These are phyloP conservation scores for Melanostoma mellinum DNA, from an alignment of 2,888 invertebrate genomes.

Conservation along the genomic window DNA sequence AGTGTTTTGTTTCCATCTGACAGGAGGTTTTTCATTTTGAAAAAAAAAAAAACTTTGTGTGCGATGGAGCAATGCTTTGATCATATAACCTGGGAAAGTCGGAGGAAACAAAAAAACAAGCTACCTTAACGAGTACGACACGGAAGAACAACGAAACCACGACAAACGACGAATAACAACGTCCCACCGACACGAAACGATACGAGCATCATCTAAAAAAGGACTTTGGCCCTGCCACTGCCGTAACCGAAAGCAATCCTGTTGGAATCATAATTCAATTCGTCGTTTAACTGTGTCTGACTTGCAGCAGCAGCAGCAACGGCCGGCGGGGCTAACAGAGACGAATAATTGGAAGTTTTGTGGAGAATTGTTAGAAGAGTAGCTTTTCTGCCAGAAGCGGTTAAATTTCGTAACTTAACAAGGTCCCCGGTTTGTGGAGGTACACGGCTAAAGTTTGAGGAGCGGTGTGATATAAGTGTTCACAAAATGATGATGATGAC, in stretches of 20 bases:
- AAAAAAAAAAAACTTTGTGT: constrained; percentile 19
- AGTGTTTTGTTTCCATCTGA: constrained; percentile 31
- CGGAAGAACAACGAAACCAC: background rate
- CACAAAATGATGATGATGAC: too few relatives aligned
- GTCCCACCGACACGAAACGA: background rate
- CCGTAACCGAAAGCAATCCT: constrained; percentile 32
- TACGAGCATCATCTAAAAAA: background rate
- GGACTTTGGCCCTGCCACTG: constrained; percentile 18
- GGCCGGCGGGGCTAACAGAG: constrained; percentile 6
- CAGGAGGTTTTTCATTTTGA: constrained; percentile 16
- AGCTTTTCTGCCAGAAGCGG: constrained; percentile 1
- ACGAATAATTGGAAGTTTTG: constrained; percentile 48
- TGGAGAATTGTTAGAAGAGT: constrained; percentile 32
- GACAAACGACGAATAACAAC: too few relatives aligned
- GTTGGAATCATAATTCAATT: constrained; percentile 57
- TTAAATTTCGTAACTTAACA: background rate
- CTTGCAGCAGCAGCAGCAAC: background rate
- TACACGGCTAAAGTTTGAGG: background rate
- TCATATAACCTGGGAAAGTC: constrained; percentile 4
- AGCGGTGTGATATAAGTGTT: too few relatives aligned
- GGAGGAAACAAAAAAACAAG: background rate
- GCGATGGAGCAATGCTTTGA: constrained; percentile 23
- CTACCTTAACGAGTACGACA: too few relatives aligned
- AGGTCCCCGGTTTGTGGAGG: background rate
- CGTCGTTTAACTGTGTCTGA: constrained; percentile 33